phyloP scores from a whole-genome alignment of 2,888 invertebrate species.

The Nephrotoma appendiculata region DNA sequence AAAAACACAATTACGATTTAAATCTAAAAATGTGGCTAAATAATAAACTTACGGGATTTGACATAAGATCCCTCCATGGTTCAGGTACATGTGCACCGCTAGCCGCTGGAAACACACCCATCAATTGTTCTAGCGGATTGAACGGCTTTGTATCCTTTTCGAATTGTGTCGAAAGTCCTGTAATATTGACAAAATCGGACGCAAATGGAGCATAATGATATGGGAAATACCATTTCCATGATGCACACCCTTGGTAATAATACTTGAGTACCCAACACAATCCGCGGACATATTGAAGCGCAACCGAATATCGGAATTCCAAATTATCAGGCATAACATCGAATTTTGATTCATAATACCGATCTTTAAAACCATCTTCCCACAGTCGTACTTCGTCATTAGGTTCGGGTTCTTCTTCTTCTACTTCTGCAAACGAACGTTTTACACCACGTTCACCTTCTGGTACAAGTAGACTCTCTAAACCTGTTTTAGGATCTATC shows the following conservation, averaged over 20 bases:
- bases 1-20: not conserved
- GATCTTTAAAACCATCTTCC: constrained; percentile 96
- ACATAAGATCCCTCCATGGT: constrained; percentile 91
- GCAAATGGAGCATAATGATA: constrained; percentile 99
- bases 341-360: constrained; percentile 94
- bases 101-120: constrained; percentile 99
- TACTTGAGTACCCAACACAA: constrained; percentile 97
- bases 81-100: constrained; percentile 85
- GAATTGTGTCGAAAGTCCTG: constrained; percentile 73
- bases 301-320: constrained; percentile 83
- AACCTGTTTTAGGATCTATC: constrained; percentile 18
- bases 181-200: constrained; percentile 90
- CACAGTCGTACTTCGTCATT: constrained; percentile 83
- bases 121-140: constrained; percentile 92
- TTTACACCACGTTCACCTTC: constrained; percentile 34
- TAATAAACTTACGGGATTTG: constrained; percentile 52
- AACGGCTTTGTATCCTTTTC: constrained; percentile 86
- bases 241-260: constrained; percentile 98
- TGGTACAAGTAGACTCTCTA: constrained; percentile 38
- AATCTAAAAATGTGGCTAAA: not conserved
- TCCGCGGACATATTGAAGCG: constrained; percentile 87
- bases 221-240: constrained; percentile 99
- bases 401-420: constrained; percentile 57
- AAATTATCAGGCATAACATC: constrained; percentile 60
- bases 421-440: constrained; percentile 34